These are phyloP conservation scores for Drosophila yooni DNA, from an alignment of 2,888 invertebrate species.

Conservation along the genomic window DNA sequence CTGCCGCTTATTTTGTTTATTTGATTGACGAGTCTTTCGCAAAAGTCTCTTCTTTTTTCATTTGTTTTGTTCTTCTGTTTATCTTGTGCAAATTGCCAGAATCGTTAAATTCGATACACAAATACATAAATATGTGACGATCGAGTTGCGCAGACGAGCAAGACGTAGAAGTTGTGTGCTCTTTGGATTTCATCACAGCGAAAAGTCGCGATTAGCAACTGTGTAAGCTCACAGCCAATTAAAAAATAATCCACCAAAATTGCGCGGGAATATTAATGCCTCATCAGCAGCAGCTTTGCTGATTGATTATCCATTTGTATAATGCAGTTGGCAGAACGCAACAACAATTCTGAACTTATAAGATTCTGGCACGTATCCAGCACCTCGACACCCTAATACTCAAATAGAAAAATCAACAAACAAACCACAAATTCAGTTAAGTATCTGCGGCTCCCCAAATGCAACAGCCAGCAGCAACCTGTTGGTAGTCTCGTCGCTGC, in stretches of 20 bases:
- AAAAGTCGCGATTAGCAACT: slow-evolving; percentile 30
- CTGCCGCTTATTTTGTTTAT: slow-evolving; percentile 48
- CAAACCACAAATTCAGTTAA: slow-evolving; percentile 31
- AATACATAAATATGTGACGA: slow-evolving; percentile 21
- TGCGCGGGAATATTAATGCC: slow-evolving; percentile 28
- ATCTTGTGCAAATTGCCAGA: slow-evolving; percentile 54
- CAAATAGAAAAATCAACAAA: slow-evolving; percentile 4
- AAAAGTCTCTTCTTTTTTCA: slow-evolving; percentile 31
- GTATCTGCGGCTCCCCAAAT: slow-evolving; percentile 26
- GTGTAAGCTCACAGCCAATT: slow-evolving; percentile 43
- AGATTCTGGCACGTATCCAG: slow-evolving; percentile 46
- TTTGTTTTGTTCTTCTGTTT: slow-evolving; percentile 43
- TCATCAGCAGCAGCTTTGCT: slow-evolving; percentile 38
- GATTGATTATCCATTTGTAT: slow-evolving; percentile 18
- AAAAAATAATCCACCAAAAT: slow-evolving; percentile 28
- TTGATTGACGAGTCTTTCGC: slow-evolving; percentile 52
- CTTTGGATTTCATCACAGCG: slow-evolving; percentile 20
- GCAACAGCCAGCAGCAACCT: slow-evolving; percentile 31
- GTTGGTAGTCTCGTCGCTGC: slow-evolving; percentile 16
- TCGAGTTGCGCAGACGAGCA: slow-evolving; percentile 42
- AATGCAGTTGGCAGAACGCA: not conserved
- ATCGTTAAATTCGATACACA: slow-evolving; percentile 50
- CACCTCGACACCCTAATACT: slow-evolving; percentile 3
- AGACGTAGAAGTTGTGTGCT: slow-evolving; percentile 15
- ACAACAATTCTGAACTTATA: slow-evolving; percentile 8